Conservation (phyloP, 2,888 invertebrate species). For the Globia sparganii region DNA sequence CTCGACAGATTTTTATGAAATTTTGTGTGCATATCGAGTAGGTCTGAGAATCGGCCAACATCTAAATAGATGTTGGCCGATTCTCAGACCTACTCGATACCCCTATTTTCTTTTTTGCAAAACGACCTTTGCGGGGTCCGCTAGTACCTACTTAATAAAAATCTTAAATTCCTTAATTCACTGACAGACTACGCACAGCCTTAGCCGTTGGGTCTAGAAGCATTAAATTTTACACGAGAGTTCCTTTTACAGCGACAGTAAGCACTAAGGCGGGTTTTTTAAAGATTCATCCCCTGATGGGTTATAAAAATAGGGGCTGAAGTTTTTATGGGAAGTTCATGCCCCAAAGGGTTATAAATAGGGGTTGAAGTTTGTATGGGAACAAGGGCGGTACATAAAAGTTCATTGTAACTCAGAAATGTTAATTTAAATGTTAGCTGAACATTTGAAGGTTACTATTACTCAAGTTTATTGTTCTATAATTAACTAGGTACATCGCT, state of each 20-base stretch:
- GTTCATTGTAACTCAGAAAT: constrained; percentile 6
- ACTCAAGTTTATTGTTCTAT: constrained; percentile 49
- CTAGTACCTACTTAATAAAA: too few relatives aligned
- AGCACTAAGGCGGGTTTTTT: not conserved
- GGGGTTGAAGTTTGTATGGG: not conserved
- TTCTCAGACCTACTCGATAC: too few relatives aligned
- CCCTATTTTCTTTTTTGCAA: too few relatives aligned
- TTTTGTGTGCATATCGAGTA: too few relatives aligned
- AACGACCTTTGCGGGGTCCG: too few relatives aligned
- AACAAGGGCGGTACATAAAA: not conserved
- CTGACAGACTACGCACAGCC: not conserved
- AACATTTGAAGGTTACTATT: constrained; percentile 40
- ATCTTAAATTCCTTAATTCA: not conserved
- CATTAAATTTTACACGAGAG: not conserved
- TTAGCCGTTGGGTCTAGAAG: not conserved
- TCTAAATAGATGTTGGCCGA: too few relatives aligned
- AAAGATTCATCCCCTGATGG: not conserved
- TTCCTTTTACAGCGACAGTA: not conserved
- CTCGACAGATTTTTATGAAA: too few relatives aligned
- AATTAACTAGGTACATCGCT: constrained; percentile 13
- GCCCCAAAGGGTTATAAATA: not conserved
- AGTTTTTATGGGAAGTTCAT: not conserved
- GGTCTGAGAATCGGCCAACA: too few relatives aligned
- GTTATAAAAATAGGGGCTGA: not conserved
- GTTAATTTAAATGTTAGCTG: constrained; percentile 2